Evolutionary conservation across 1,140 invertebrate species (phyloP), one percentile per base, ranked within the genome.

Genomic region (roundworm (Caenorhabditis elegans)): DNA sequence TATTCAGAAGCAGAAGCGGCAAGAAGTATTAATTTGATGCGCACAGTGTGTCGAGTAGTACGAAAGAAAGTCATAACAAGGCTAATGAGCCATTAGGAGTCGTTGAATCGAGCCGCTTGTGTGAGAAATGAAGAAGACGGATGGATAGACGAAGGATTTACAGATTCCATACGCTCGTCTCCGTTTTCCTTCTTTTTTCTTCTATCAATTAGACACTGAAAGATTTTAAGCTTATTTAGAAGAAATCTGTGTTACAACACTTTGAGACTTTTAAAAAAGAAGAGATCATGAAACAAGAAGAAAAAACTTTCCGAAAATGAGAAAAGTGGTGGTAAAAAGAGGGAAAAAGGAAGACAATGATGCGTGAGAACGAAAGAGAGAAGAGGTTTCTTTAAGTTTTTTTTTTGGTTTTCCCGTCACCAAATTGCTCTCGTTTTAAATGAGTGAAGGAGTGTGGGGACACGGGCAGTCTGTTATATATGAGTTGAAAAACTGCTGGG

Each of bases 11-110:
- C 34, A 39, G 60, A 39, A 11, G 60, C 8, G 31, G 34, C 34
- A 39, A 70, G 28, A 70, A 36, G 60, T 70, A 34, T 70, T 70
- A 70, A 70, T 70, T 70, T 70, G 60, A 70, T 70, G 60, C 60
- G 34, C 60, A 70, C 60, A 70, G 60, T 70, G 60, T 70, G 60
- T 70, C 60, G 60, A 70, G 31, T 39, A 70, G 60, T 70, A 39
- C 60, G 60, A 70, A 70, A 39, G 60, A 70, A 39, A 70, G 60
- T 70, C 60, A 70, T 70, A 70, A 70, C 60, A 70, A 70, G 60
- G 60, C 60, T 70, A 70, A 70, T 70, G 60, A 70, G 60, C 60
- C 60, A 70, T 39, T 70, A 70, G 60, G 60, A 43, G 34, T 39
- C n/a, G 60, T 24, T 39, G 60, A n/a, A 70, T 70, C 34, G 60